Conservation (phyloP, 2,797 vertebrate genomes). For the Chelmon rostratus region DNA sequence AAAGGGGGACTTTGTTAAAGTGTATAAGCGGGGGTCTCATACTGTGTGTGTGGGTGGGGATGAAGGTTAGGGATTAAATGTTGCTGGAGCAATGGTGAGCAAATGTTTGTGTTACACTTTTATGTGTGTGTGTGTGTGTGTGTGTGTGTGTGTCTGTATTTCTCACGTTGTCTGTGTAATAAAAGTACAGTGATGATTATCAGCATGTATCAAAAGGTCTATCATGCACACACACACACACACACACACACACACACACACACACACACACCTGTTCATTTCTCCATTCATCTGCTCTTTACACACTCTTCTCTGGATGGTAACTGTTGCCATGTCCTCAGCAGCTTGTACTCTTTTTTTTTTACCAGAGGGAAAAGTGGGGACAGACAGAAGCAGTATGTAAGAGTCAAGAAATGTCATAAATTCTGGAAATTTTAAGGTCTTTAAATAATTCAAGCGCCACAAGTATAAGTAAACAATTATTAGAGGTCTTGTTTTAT, state of each 20-base stretch:
- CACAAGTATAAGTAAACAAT: not conserved
- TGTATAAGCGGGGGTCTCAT: conserved; percentile 8
- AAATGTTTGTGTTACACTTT: conserved; percentile 30
- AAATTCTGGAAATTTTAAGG: not conserved
- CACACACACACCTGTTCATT: not conserved
- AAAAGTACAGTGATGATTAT: conserved; percentile 29
- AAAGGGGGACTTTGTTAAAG: conserved; percentile 45
- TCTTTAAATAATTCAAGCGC: not conserved
- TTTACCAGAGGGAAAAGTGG: conserved; percentile 2
- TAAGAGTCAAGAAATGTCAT: not conserved
- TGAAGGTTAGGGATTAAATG: not conserved
- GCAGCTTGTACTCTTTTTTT: conserved; percentile 1
- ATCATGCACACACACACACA: not conserved
- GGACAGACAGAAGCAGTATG: conserved; percentile 8
- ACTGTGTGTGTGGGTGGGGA: conserved; percentile 22
- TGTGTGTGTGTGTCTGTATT: not conserved
- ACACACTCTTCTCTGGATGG: not conserved
- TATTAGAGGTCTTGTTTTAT: not conserved
- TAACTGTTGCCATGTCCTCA: conserved; percentile 40
- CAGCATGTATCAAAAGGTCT: not conserved
- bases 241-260: not conserved
- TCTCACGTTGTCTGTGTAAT: not conserved
- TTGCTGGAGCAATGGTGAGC: not conserved
- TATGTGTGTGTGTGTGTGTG: not conserved
- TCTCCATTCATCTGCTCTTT: not conserved